Conservation (phyloP, 2,888 invertebrate genomes). For the Drosophila mettleri region DNA sequence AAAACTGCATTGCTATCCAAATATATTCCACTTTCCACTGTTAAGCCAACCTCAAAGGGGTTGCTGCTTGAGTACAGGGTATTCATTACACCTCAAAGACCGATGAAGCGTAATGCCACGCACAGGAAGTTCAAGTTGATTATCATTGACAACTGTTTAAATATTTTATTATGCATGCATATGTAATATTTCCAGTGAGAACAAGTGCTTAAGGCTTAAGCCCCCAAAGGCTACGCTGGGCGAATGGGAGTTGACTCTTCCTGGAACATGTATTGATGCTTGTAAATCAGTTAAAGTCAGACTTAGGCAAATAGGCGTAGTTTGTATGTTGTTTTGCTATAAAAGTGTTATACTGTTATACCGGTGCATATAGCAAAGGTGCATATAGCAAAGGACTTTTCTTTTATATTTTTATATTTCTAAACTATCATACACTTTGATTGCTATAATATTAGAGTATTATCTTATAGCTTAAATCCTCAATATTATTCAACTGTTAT, state of each 20-base stretch:
- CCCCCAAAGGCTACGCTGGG: not conserved
- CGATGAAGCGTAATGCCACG: conserved; percentile 32
- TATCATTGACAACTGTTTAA: conserved; percentile 28
- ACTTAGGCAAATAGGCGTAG: not conserved
- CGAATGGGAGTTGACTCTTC: not conserved
- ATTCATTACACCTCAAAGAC: conserved; percentile 15
- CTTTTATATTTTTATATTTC: not conserved
- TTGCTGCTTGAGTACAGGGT: conserved; percentile 13
- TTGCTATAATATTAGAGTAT: no score
- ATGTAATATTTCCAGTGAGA: not conserved
- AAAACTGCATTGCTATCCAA: not conserved
- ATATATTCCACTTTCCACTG: not conserved
- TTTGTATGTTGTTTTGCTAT: no score
- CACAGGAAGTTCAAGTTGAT: conserved; percentile 47
- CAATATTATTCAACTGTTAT: not conserved
- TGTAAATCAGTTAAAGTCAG: not conserved
- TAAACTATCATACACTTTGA: not conserved
- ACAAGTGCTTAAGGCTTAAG: not conserved
- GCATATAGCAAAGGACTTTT: not conserved
- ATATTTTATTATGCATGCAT: conserved; percentile 10
- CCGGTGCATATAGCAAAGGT: no score
- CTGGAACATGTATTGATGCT: not conserved
- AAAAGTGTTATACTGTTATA: not conserved
- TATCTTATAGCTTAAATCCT: no score
- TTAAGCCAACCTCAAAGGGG: not conserved